Conservation (phyloP, 2,797 vertebrate species). For the Furcifer pardalis region DNA sequence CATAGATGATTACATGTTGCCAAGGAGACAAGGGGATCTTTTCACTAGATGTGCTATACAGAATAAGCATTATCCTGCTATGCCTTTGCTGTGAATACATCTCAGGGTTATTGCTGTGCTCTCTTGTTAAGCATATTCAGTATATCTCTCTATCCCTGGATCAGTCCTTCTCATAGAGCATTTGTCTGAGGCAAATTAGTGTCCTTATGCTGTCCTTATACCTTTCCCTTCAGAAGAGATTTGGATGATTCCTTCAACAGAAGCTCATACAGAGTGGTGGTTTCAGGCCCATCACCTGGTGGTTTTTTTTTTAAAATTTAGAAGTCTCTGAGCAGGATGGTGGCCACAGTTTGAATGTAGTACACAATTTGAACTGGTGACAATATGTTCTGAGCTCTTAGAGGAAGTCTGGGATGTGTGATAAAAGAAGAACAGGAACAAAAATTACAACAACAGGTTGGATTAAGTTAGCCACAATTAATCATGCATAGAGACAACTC, state of each 20-base stretch:
- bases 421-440: no score
- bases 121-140: not conserved
- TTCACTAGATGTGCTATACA: constrained; percentile 25
- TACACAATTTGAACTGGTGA: not conserved
- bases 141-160: no score
- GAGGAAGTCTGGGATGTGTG: no score
- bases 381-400: not conserved
- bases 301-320: not conserved
- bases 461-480: not conserved
- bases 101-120: not conserved
- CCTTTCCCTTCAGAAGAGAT: not conserved
- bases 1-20: constrained; percentile 56
- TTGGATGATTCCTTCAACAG: not conserved
- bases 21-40: constrained; percentile 54
- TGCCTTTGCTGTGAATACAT: not conserved
- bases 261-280: not conserved
- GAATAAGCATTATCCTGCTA: constrained; percentile 43
- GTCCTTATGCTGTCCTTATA: not conserved
- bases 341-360: not conserved
- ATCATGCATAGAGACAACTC: not conserved
- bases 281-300: not conserved
- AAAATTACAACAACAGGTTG: not conserved
- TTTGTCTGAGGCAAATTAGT: not conserved
- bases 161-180: not conserved
- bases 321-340: not conserved